Evolutionary conservation across 2,113 vertebrate genomes (phyloP).

Genomic region (Reinhardtius hippoglossoides): DNA sequence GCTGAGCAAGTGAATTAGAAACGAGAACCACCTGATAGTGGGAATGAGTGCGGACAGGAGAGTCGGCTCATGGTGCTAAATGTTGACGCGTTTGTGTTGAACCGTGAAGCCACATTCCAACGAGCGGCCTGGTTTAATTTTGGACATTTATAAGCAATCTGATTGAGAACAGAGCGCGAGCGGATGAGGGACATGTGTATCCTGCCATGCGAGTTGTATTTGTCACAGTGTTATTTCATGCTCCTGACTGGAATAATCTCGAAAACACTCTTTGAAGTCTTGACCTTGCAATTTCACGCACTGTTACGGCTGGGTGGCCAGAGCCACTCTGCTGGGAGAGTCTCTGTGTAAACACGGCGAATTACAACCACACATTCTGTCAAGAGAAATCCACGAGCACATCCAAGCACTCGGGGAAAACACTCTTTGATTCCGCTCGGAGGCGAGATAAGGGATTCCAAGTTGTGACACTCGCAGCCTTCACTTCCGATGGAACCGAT

Average conservation of each 20-base stretch:
- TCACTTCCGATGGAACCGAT: not conserved
- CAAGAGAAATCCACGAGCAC: not conserved
- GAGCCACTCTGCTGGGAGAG: slow-evolving; percentile 51
- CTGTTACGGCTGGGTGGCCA: slow-evolving; percentile 60
- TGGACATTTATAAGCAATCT: slow-evolving; percentile 59
- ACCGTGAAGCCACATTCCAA: slow-evolving; percentile 58
- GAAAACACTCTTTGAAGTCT: slow-evolving; percentile 67
- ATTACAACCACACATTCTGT: slow-evolving; percentile 61
- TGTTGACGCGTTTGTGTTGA: slow-evolving; percentile 57
- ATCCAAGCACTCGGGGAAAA: slow-evolving; percentile 23
- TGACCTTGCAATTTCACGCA: slow-evolving; percentile 55
- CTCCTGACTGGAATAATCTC: slow-evolving; percentile 70
- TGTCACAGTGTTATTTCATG: slow-evolving; percentile 79
- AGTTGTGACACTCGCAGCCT: not conserved
- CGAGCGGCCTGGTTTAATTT: slow-evolving; percentile 70
- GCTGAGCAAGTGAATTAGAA: not conserved
- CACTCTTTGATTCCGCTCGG: slow-evolving; percentile 4
- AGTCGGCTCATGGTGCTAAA: slow-evolving; percentile 15
- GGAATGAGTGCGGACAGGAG: not conserved
- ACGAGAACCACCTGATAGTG: slow-evolving; percentile 3
- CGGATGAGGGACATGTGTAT: slow-evolving; percentile 50
- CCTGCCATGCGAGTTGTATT: slow-evolving; percentile 70
- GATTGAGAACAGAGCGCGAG: slow-evolving; percentile 63
- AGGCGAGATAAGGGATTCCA: slow-evolving; percentile 33
- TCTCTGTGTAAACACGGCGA: slow-evolving; percentile 59